Evolutionary conservation across 2,888 invertebrate species (phyloP).

Genomic region (Lasioglossum leucozonium): DNA sequence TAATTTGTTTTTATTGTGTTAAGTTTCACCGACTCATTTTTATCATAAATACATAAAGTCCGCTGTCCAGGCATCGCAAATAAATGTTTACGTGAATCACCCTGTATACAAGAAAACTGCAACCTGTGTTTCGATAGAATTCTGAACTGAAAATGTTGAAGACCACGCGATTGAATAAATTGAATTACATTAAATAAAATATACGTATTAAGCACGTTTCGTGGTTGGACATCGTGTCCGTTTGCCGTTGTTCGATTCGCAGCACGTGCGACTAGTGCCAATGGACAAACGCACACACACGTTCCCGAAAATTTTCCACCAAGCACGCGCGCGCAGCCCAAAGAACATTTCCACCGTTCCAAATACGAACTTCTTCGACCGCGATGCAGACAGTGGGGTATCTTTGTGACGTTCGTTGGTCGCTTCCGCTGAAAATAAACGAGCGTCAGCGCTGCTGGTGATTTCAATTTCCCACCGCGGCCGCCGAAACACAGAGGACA

Average conservation of each 20-base stretch:
- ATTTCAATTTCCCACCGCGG: constrained; percentile 11
- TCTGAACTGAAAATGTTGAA: too few relatives aligned
- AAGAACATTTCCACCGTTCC: background rate
- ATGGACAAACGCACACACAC: rapidly evolving
- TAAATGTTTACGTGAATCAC: too few relatives aligned
- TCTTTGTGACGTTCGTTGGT: background rate
- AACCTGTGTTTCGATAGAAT: too few relatives aligned
- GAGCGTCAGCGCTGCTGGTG: constrained; percentile 5
- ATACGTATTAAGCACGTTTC: too few relatives aligned
- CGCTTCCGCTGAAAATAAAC: constrained; percentile 18
- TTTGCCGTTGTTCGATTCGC: background rate
- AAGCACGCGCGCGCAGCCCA: background rate
- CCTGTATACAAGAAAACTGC: too few relatives aligned
- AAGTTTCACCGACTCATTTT: too few relatives aligned
- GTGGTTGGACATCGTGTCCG: background rate
- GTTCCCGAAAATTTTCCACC: background rate
- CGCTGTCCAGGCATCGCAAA: too few relatives aligned
- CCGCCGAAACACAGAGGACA: background rate
- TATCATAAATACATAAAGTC: too few relatives aligned
- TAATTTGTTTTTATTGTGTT: too few relatives aligned
- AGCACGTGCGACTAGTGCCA: background rate
- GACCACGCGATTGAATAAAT: too few relatives aligned
- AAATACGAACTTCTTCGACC: background rate
- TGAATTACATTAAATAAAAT: background rate
- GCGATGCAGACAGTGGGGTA: background rate